Evolutionary conservation across 2,797 vertebrate genomes (phyloP).

Genomic region (Tinamus major): DNA sequence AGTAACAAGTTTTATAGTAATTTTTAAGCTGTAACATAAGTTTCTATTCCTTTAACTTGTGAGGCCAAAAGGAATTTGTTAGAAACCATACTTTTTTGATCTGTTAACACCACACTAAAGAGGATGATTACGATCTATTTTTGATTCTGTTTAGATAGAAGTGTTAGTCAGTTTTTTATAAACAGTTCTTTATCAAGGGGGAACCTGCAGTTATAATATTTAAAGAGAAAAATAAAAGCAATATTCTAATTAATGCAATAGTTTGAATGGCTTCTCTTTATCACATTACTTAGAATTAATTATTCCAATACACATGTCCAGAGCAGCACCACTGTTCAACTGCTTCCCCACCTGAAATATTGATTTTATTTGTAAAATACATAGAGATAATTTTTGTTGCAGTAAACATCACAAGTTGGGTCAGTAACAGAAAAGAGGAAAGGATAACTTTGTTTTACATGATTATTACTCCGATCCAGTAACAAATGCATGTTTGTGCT

Average conservation of each 20-base stretch:
- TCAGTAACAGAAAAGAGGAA: not conserved
- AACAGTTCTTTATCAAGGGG: constrained; percentile 23
- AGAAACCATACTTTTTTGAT: constrained; percentile 7
- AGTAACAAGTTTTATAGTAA: not conserved
- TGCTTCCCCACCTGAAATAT: not conserved
- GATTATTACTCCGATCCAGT: constrained; percentile 12
- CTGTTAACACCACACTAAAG: not conserved
- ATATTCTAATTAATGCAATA: constrained; percentile 29
- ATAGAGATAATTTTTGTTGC: not conserved
- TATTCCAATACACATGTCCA: constrained; percentile 61
- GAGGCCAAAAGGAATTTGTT: constrained; percentile 12
- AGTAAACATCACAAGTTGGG: not conserved
- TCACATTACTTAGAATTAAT: constrained; percentile 22
- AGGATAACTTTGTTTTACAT: constrained; percentile 18
- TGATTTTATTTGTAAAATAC: not conserved
- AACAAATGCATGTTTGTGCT: constrained; percentile 21
- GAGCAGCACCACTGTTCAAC: constrained; percentile 14
- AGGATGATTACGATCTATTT: constrained; percentile 51
- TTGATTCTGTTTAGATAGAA: constrained; percentile 30
- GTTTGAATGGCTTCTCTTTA: constrained; percentile 31
- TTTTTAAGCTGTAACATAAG: constrained; percentile 7
- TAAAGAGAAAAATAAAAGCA: constrained; percentile 33
- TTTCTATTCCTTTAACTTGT: constrained; percentile 1
- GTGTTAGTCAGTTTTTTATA: constrained; percentile 45
- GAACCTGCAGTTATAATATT: constrained; percentile 30